Evolutionary conservation across 2,797 vertebrate genomes (phyloP).

Genomic region (Melanogrammus aeglefinus): DNA sequence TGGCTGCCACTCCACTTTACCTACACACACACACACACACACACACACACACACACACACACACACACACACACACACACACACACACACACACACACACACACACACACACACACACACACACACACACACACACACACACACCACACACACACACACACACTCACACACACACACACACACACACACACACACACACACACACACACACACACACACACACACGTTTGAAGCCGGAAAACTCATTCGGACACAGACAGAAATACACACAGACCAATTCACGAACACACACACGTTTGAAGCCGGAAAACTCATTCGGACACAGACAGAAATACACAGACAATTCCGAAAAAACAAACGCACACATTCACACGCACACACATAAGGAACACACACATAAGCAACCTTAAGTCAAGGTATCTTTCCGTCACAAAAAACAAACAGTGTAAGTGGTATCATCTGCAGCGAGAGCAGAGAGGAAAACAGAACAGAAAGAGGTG

Average conservation of each 20-base stretch:
- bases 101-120: conserved; percentile 12
- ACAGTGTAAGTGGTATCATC: background rate
- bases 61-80: conserved; percentile 14
- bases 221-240: too few relatives aligned
- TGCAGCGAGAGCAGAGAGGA: background rate
- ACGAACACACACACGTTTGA: conserved; percentile 10
- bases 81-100: conserved; percentile 17
- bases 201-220: conserved; percentile 8
- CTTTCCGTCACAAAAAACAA: background rate
- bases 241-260: conserved; percentile 3
- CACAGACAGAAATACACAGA: conserved; percentile 31
- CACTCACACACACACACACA: conserved; percentile 3
- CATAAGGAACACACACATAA: conserved; percentile 12
- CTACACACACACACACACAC: conserved; percentile 53
- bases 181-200: conserved; percentile 11
- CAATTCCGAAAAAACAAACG: conserved; percentile 5
- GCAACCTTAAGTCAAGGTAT: background rate
- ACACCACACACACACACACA: conserved; percentile 9
- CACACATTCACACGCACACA: conserved; percentile 15
- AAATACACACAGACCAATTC: conserved; percentile 14
- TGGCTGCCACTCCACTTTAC: conserved; percentile 78
- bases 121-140: conserved; percentile 5
- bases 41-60: conserved; percentile 2
- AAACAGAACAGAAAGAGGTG: conserved; percentile 6
- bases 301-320: conserved; percentile 9